phyloP scores from a whole-genome alignment of 2,888 invertebrate genomes.

The Lasioglossum figueresi region DNA sequence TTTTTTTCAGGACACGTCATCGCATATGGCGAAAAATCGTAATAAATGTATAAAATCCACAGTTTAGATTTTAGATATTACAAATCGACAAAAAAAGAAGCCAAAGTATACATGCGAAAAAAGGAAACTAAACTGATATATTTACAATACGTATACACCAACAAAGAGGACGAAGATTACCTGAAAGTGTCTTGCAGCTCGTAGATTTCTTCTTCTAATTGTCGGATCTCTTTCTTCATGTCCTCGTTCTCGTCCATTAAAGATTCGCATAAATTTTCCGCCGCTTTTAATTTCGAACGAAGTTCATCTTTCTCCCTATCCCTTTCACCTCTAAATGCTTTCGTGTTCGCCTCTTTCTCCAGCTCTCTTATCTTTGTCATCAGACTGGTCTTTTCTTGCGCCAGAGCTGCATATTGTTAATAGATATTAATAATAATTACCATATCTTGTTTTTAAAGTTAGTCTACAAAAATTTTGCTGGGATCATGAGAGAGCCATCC shows the following conservation, averaged over 20 bases:
- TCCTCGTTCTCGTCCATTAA: conserved; percentile 98
- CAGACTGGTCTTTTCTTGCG: conserved; percentile 84
- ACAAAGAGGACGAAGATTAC: conserved; percentile 78
- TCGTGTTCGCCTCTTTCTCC: conserved; percentile 77
- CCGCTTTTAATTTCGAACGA: conserved; percentile 92
- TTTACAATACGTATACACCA: neutral
- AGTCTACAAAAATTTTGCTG: neutral
- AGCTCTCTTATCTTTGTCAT: conserved; percentile 83
- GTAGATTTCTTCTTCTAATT: conserved; percentile 98
- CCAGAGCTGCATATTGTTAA: conserved; percentile 67
- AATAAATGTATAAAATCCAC: neutral
- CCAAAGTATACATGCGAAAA: conserved; percentile 37
- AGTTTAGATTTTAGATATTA: conserved; percentile 1
- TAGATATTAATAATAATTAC: neutral
- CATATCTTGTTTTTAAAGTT: neutral
- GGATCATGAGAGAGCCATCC: neutral
- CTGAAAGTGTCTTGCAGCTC: conserved; percentile 99
- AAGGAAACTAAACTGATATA: conserved; percentile 1
- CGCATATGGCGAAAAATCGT: neutral
- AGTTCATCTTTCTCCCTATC: conserved; percentile 86
- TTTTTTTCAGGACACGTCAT: conserved; percentile 24
- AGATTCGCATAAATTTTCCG: conserved; percentile 96
- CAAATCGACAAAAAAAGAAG: conserved; percentile 12
- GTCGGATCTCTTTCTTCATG: conserved; percentile 95
- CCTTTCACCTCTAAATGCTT: conserved; percentile 75